phyloP scores from a whole-genome alignment of 2,797 vertebrate genomes.

The Staurois parvus region DNA sequence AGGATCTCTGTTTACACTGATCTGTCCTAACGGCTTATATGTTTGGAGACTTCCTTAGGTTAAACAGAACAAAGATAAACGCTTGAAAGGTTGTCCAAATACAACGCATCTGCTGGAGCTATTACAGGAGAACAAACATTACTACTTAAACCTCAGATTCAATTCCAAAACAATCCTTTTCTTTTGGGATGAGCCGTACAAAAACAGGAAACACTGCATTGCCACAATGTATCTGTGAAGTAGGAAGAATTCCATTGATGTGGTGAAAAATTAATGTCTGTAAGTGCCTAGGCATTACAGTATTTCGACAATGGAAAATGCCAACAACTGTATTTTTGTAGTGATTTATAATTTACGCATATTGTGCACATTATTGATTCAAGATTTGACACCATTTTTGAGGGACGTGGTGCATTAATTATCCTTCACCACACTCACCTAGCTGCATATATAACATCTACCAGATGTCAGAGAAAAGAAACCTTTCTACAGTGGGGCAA shows the following conservation, averaged over 20 bases:
- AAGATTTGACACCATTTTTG: too few species aligned
- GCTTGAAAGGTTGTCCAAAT: constrained; percentile 17
- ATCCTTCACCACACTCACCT: too few species aligned
- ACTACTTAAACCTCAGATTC: constrained; percentile 18
- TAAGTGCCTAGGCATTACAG: too few species aligned
- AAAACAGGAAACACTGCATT: constrained; percentile 49
- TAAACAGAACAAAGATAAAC: constrained; percentile 38
- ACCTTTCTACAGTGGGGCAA: too few species aligned
- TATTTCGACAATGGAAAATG: too few species aligned
- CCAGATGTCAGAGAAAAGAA: too few species aligned
- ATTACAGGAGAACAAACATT: constrained; percentile 9
- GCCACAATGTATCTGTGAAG: background rate
- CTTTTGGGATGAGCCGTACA: constrained; percentile 8
- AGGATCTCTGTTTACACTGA: too few species aligned
- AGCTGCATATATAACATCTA: too few species aligned
- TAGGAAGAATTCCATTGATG: background rate
- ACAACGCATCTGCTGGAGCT: constrained; percentile 23
- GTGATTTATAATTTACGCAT: too few species aligned
- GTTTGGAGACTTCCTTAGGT: constrained; percentile 27
- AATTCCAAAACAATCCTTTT: constrained; percentile 25
- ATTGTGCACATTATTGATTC: too few species aligned
- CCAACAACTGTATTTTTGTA: too few species aligned
- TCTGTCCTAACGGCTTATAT: background rate
- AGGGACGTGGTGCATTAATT: too few species aligned
- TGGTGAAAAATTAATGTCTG: background rate